Conservation (phyloP, 2,888 invertebrate genomes). For the Carterocephalus palaemon region DNA sequence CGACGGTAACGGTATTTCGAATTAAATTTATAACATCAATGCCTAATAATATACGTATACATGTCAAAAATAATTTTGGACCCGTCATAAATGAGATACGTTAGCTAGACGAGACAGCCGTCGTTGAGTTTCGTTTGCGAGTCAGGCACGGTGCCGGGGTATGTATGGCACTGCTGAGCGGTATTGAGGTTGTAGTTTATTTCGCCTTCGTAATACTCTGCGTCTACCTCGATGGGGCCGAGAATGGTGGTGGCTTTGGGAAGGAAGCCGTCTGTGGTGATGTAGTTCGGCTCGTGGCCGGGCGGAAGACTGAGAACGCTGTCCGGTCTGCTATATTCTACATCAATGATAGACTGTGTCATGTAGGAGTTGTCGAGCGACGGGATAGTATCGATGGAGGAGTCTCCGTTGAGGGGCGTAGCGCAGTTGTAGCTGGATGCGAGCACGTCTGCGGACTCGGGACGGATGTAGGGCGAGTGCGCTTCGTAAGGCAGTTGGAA, state of each 20-base stretch:
- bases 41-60: conserved; percentile 69
- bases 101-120: conserved; percentile 80
- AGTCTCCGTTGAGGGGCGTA: conserved; percentile 61
- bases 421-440: conserved; percentile 72
- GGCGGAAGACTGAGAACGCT: conserved; percentile 67
- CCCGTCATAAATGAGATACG: conserved; percentile 47
- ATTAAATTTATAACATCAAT: conserved; percentile 46
- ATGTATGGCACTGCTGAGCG: conserved; percentile 77
- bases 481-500: conserved; percentile 68
- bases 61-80: conserved; percentile 66
- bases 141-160: conserved; percentile 64
- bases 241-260: conserved; percentile 70
- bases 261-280: conserved; percentile 66
- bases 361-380: conserved; percentile 64
- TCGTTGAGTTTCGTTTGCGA: conserved; percentile 77
- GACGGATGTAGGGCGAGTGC: conserved; percentile 72
- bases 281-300: conserved; percentile 51
- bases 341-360: conserved; percentile 58
- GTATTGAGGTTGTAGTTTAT: conserved; percentile 70
- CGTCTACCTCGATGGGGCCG: conserved; percentile 75
- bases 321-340: conserved; percentile 66
- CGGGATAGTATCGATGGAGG: conserved; percentile 62
- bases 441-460: conserved; percentile 74
- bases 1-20: conserved; percentile 70
- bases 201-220: conserved; percentile 75